Percentiles rank a stretch among this genome's conserved stretches.
phyloP scores from a whole-genome alignment of 1,140 invertebrate genomes.

The Luehdorfia chinensis region DNA sequence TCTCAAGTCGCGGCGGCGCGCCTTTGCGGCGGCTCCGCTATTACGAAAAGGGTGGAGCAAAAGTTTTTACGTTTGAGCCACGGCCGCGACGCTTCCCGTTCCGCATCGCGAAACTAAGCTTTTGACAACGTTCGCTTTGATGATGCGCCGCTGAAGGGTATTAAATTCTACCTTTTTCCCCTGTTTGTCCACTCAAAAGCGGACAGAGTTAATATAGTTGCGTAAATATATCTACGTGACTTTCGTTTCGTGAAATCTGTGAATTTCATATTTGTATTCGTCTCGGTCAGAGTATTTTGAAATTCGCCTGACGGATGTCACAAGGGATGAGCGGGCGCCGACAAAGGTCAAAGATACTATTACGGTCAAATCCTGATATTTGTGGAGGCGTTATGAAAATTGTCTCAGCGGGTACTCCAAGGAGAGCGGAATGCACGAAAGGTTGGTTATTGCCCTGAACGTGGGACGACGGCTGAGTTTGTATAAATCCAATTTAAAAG shows the following conservation, averaged over 20 bases:
- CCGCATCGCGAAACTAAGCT: conserved; percentile 56
- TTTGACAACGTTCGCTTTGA: conserved; percentile 69
- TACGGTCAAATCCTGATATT: conserved; percentile 40
- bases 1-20: conserved; percentile 50
- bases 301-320: conserved; percentile 42
- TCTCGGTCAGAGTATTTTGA: conserved; percentile 39
- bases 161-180: conserved; percentile 63
- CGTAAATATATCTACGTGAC: conserved; percentile 27
- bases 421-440: conserved; percentile 47
- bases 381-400: conserved; percentile 56
- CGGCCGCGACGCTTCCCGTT: conserved; percentile 50
- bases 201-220: conserved; percentile 49
- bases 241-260: conserved; percentile 24
- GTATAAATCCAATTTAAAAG: conserved; percentile 22
- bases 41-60: conserved; percentile 65
- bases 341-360: conserved; percentile 60
- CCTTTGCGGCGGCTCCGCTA: conserved; percentile 37
- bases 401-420: conserved; percentile 47
- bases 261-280: conserved; percentile 18
- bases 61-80: conserved; percentile 70
- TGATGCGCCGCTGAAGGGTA: conserved; percentile 52
- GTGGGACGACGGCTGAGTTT: conserved; percentile 33
- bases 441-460: no score
- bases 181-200: conserved; percentile 51
- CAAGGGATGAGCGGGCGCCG: conserved; percentile 34